phyloP scores from a whole-genome alignment of 2,113 vertebrate species.

The Alethe castanea region DNA sequence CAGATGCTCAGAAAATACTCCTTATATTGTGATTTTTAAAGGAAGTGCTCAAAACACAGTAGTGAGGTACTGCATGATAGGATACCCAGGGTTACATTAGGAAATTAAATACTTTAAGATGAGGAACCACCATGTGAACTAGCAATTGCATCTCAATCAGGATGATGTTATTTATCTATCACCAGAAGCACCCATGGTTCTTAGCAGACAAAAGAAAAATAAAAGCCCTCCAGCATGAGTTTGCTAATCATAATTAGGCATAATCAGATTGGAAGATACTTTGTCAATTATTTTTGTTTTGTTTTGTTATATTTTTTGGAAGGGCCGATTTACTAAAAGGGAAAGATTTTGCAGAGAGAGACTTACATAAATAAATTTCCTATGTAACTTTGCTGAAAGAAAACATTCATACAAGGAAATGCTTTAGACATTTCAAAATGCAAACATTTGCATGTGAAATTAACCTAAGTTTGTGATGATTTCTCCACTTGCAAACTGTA shows the following conservation, averaged over 20 bases:
- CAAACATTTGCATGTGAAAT: background rate
- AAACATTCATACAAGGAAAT: background rate
- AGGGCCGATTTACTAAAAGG: background rate
- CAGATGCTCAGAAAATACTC: background rate
- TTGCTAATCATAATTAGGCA: background rate
- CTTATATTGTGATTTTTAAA: background rate
- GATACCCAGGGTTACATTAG: background rate
- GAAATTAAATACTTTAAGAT: background rate
- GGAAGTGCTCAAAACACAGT: background rate
- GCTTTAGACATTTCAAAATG: background rate
- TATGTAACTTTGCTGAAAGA: background rate
- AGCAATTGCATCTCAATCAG: background rate
- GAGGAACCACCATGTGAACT: background rate
- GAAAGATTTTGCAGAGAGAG: background rate
- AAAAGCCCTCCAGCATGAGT: background rate
- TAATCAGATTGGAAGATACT: slow-evolving; percentile 4
- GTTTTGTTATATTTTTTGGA: background rate
- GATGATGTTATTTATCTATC: slow-evolving; percentile 2
- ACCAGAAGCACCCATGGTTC: background rate
- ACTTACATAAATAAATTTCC: background rate
- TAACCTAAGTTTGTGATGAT: background rate
- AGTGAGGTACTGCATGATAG: background rate
- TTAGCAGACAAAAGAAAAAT: slow-evolving; percentile 8
- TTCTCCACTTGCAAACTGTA: background rate
- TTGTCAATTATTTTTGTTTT: background rate